phyloP scores from a whole-genome alignment of 2,797 vertebrate genomes.

The Rallus crepitans region DNA sequence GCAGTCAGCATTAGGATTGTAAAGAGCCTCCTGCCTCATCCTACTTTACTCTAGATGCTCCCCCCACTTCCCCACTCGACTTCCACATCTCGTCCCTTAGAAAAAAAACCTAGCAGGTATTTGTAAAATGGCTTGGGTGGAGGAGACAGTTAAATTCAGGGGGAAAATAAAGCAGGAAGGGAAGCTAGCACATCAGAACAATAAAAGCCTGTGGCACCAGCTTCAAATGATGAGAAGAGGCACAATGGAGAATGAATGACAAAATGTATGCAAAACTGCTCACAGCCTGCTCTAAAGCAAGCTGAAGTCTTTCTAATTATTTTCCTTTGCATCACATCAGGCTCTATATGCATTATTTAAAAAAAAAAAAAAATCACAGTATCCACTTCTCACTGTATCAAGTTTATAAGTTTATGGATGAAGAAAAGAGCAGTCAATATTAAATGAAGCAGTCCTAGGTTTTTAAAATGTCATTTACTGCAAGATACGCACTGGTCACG shows the following conservation, averaged over 20 bases:
- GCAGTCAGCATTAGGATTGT: neutral
- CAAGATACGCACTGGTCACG: neutral
- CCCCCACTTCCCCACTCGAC: neutral
- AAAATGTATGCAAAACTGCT: neutral
- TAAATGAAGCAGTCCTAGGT: neutral
- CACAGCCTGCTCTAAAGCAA: neutral
- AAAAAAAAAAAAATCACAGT: neutral
- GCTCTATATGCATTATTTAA: slow-evolving; percentile 26
- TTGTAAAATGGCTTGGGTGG: neutral
- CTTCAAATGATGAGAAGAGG: neutral
- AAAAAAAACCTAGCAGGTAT: neutral
- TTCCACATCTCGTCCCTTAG: neutral
- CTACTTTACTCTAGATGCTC: neutral
- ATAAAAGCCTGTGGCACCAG: slow-evolving; percentile 21
- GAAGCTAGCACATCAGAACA: neutral
- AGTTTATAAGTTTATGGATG: neutral
- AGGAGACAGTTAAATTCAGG: neutral
- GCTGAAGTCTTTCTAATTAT: slow-evolving; percentile 2
- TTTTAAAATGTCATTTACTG: slow-evolving; percentile 7
- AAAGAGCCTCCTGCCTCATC: neutral
- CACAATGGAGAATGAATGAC: neutral
- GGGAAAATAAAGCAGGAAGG: neutral
- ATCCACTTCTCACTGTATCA: neutral
- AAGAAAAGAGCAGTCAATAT: neutral
- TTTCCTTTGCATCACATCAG: slow-evolving; percentile 5